Evolutionary conservation across 64 coral and sea anemone species (phyloP), one percentile per base, ranked within the genome.

Genomic region (Pocillopora verrucosa): DNA sequence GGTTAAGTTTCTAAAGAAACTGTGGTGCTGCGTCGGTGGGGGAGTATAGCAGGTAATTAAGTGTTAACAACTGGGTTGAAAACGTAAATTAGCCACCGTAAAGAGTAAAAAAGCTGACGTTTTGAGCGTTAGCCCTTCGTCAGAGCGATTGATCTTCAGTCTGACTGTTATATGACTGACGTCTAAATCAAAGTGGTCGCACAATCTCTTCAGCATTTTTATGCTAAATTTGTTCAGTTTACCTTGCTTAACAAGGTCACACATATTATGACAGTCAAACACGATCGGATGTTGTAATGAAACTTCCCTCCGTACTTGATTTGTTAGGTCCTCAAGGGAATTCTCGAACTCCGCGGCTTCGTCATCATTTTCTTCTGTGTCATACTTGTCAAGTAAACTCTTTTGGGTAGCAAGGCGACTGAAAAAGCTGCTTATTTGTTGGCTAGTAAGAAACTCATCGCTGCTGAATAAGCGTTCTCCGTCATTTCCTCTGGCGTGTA

Each of bases 401-500:
- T 80, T 80, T 30, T 80, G 88, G 73, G 80, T 58, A n/a, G n/a
- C n/a, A n/a, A n/a, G n/a, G n/a, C n/a, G n/a, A n/a, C n/a, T n/a
- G n/a, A n/a, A n/a, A n/a, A 89, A 89, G 64, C 88, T 80, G 13
- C 61, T 38, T 51, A 89, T 89, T 58, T 89, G 87, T 68, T 89
- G 87, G 26, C 25, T 64, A 26, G 75, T 89, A 17, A 89, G 87
- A 62, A 89, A 89, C 38, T 77, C 87, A 34, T 89, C 87, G 22
- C 87, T 36, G 11, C 10, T n/a, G 24, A 89, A 89, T 62, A 89
- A 65, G 15, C 75, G 76, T 22, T 89, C 61, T 34, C 64, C 88
- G 30, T 89, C 65, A 37, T 17, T 72, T 19, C 65, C 65, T 89
- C 88, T 89, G n/a, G 76, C 62, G 12, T 60, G 51, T 51, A 67